Conservation (phyloP, 2,888 invertebrate species). For the Panorpa germanica region DNA sequence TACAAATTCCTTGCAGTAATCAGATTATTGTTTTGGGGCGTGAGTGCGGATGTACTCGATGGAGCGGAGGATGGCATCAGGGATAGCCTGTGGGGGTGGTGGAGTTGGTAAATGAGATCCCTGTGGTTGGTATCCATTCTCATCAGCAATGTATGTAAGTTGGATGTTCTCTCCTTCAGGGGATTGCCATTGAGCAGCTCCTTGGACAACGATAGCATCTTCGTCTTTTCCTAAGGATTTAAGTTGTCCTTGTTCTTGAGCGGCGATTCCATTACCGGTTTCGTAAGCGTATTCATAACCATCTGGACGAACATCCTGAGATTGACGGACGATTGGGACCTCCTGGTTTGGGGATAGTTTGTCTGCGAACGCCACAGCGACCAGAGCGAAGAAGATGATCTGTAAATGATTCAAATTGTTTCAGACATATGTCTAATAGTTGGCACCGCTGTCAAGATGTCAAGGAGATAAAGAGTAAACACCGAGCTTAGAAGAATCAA, state of each 20-base stretch:
- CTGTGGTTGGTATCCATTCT: slow-evolving; percentile 28
- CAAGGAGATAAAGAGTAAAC: too few relatives aligned
- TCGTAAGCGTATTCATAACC: slow-evolving; percentile 21
- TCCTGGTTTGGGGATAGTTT: too few relatives aligned
- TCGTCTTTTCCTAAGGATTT: too few relatives aligned
- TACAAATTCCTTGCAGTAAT: too few relatives aligned
- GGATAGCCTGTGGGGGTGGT: slow-evolving; percentile 28
- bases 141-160: slow-evolving; percentile 29
- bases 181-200: slow-evolving; percentile 25
- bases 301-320: slow-evolving; percentile 23
- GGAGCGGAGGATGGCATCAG: slow-evolving; percentile 32
- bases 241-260: slow-evolving; percentile 26
- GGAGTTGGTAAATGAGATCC: slow-evolving; percentile 24
- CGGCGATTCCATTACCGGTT: slow-evolving; percentile 32
- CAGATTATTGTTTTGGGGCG: too few relatives aligned
- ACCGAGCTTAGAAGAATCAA: too few relatives aligned
- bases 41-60: slow-evolving; percentile 30
- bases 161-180: slow-evolving; percentile 23
- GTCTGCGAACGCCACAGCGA: too few relatives aligned
- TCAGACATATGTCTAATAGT: too few relatives aligned
- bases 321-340: too few relatives aligned
- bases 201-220: slow-evolving; percentile 24
- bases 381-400: too few relatives aligned
- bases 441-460: too few relatives aligned
- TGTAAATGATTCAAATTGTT: too few relatives aligned